Conservation (phyloP, 2,797 vertebrate genomes). For the Gymnoscopelus microlampas region DNA sequence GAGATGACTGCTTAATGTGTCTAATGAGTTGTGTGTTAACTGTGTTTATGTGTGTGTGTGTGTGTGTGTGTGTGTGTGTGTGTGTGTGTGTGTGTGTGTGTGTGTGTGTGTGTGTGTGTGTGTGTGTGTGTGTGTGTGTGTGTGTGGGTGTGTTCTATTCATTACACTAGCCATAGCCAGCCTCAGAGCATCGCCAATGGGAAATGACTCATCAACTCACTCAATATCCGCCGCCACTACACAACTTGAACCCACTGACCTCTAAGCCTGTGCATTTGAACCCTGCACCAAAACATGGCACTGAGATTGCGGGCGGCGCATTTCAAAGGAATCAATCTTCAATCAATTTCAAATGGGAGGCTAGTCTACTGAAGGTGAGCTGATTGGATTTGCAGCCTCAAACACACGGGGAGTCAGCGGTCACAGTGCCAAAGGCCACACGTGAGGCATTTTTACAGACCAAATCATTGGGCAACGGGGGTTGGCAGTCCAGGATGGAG, state of each 20-base stretch:
- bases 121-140: neutral
- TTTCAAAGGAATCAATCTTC: conserved; percentile 23
- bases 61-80: neutral
- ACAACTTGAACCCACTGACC: conserved; percentile 1
- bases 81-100: neutral
- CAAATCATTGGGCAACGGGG: neutral
- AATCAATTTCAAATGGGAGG: conserved; percentile 6
- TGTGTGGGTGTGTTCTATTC: neutral
- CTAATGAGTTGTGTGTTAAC: no score
- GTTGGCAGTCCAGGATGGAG: neutral
- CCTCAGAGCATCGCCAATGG: conserved; percentile 1
- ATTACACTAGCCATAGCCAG: neutral
- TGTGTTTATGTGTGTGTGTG: neutral
- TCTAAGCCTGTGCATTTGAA: neutral
- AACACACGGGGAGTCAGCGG: neutral
- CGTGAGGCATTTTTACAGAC: neutral
- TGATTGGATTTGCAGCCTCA: conserved; percentile 22
- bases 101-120: neutral
- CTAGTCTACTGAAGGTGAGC: neutral
- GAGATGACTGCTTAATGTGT: no score
- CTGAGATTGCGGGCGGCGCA: neutral
- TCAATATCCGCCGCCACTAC: neutral
- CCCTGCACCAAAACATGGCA: no score
- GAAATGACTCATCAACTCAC: neutral
- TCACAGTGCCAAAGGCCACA: neutral